phyloP scores from a whole-genome alignment of 2,113 vertebrate genomes.

The Eidolon helvum region DNA sequence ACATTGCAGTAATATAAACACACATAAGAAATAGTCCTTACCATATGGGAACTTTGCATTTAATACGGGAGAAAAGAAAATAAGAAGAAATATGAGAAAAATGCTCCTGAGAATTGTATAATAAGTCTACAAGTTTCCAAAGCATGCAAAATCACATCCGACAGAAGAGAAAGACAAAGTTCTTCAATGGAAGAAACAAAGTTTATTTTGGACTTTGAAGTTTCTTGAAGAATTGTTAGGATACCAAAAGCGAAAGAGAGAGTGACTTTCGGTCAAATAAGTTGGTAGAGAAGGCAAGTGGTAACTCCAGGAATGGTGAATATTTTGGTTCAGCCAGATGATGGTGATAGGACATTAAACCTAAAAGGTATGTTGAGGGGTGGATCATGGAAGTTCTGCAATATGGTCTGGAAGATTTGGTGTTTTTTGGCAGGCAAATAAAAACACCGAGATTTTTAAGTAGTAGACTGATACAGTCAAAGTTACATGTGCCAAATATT shows the following conservation, averaged over 20 bases:
- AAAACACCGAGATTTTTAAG: neutral
- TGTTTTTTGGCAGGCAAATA: neutral
- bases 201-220: constrained; percentile 29
- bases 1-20: neutral
- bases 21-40: neutral
- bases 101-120: neutral
- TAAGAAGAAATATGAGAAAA: neutral
- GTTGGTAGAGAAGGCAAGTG: neutral
- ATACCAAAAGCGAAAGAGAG: neutral
- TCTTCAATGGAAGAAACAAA: constrained; percentile 5
- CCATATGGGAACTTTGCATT: neutral
- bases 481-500: neutral
- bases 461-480: neutral
- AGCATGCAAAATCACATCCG: neutral
- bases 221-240: neutral
- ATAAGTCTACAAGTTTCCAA: neutral
- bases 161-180: neutral
- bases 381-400: neutral
- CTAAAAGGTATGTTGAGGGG: neutral
- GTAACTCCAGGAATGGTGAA: neutral
- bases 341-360: neutral
- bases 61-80: neutral
- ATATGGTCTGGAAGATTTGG: neutral
- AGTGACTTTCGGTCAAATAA: neutral
- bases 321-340: constrained; percentile 10